phyloP scores from a whole-genome alignment of 2,888 invertebrate genomes.

The Anthrax anthrax region DNA sequence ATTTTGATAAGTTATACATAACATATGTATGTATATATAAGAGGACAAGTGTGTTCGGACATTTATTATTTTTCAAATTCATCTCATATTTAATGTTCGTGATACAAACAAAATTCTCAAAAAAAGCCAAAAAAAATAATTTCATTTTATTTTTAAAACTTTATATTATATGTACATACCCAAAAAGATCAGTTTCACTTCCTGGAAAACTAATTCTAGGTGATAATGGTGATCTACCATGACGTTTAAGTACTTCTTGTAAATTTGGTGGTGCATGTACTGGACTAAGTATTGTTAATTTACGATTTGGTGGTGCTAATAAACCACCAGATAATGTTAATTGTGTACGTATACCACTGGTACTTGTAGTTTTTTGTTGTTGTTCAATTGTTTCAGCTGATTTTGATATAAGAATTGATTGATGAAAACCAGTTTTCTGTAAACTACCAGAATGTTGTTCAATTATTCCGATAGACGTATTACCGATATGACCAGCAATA shows the following conservation, averaged over 20 bases:
- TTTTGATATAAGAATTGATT: constrained; percentile 33
- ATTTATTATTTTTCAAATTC: too few species aligned
- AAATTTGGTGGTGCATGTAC: constrained; percentile 51
- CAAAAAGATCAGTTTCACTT: constrained; percentile 31
- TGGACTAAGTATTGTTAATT: constrained; percentile 66
- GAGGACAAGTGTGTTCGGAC: too few species aligned
- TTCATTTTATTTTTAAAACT: too few species aligned
- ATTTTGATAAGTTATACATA: too few species aligned
- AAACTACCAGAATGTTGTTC: constrained; percentile 16
- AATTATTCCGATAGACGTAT: neutral
- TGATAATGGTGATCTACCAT: constrained; percentile 31
- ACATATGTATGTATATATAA: too few species aligned
- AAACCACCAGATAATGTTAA: constrained; percentile 31
- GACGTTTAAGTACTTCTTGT: constrained; percentile 30
- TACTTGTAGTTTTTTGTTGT: constrained; percentile 8
- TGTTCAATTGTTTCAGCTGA: constrained; percentile 33
- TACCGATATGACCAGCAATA: constrained; percentile 1
- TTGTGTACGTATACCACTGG: constrained; percentile 31
- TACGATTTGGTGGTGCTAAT: constrained; percentile 36
- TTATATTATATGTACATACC: constrained; percentile 23
- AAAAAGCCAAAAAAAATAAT: too few species aligned
- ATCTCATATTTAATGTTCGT: too few species aligned
- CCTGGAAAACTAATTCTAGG: constrained; percentile 34
- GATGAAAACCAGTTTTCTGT: constrained; percentile 28
- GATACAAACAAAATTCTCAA: too few species aligned